phyloP scores from a whole-genome alignment of 2,113 vertebrate species.

The Trematomus loennbergii region DNA sequence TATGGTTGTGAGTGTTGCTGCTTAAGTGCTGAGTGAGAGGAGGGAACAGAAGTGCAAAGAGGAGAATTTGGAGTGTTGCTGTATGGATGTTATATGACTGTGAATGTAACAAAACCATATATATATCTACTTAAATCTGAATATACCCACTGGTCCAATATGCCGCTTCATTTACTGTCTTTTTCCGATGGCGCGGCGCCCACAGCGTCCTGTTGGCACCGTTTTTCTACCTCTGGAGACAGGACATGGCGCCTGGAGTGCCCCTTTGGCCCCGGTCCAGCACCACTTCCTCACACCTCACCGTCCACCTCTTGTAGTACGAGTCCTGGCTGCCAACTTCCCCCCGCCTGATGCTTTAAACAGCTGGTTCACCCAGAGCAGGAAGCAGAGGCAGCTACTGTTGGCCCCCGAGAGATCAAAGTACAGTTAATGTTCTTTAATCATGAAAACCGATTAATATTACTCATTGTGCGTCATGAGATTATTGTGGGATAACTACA shows the following conservation, averaged over 20 bases:
- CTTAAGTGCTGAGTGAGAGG: slow-evolving; percentile 65
- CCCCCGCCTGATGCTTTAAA: slow-evolving; percentile 70
- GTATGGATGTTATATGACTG: not conserved
- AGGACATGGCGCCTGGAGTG: slow-evolving; percentile 67
- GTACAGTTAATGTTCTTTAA: slow-evolving; percentile 40
- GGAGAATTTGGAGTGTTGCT: slow-evolving; percentile 3
- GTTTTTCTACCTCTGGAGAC: slow-evolving; percentile 65
- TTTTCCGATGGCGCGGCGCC: slow-evolving; percentile 62
- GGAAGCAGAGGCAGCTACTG: slow-evolving; percentile 61
- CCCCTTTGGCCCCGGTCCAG: slow-evolving; percentile 63
- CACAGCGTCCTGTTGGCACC: slow-evolving; percentile 64
- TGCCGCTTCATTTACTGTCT: slow-evolving; percentile 37
- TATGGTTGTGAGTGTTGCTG: slow-evolving; percentile 71
- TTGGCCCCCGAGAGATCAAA: slow-evolving; percentile 58
- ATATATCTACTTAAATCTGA: not conserved
- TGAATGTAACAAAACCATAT: too few species aligned
- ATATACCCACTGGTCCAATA: slow-evolving; percentile 36
- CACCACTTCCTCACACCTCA: slow-evolving; percentile 55
- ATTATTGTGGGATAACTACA: slow-evolving; percentile 32
- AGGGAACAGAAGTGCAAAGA: slow-evolving; percentile 29
- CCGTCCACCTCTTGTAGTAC: slow-evolving; percentile 52
- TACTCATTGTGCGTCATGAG: slow-evolving; percentile 41
- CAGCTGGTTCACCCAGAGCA: slow-evolving; percentile 64
- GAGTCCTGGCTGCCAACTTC: slow-evolving; percentile 64
- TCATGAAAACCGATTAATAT: slow-evolving; percentile 30